These are phyloP conservation scores for Tringa solitaria DNA, from an alignment of 2,113 vertebrate genomes.

Conservation along the genomic window DNA sequence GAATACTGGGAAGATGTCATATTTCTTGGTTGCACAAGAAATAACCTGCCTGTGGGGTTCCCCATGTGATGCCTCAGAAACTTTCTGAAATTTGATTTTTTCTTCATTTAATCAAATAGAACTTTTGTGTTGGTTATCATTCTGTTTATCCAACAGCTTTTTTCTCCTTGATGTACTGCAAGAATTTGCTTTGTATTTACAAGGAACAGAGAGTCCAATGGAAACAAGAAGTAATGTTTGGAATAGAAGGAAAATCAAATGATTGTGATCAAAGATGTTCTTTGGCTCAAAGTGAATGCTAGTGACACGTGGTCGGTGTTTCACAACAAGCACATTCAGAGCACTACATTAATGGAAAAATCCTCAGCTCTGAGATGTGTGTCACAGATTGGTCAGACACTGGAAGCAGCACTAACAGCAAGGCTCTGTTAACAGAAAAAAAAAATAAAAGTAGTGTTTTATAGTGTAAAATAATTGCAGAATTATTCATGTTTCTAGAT, in stretches of 20 bases:
- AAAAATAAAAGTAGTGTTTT: neutral
- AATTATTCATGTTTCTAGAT: neutral
- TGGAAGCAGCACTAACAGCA: neutral
- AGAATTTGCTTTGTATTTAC: neutral
- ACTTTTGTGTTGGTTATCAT: neutral
- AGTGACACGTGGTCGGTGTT: neutral
- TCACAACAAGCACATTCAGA: neutral
- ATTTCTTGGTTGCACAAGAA: neutral
- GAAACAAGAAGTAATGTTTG: neutral
- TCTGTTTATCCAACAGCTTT: neutral
- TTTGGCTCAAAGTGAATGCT: neutral
- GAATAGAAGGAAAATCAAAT: constrained; percentile 9
- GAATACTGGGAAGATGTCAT: neutral
- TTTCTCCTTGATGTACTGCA: neutral
- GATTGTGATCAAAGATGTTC: neutral
- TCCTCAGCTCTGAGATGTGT: neutral
- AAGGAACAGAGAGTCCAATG: neutral
- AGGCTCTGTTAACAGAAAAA: neutral
- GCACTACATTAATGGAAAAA: neutral
- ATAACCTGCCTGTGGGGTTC: neutral
- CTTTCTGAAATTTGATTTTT: neutral
- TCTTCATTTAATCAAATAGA: neutral
- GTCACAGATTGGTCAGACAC: neutral
- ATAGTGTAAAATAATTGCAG: too few relatives aligned
- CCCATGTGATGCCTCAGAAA: neutral